A percentile compares a stretch with the other conserved stretches of the same genome.
phyloP scores from a whole-genome alignment of 2,113 vertebrate genomes.

The Lagenorhynchus albirostris region DNA sequence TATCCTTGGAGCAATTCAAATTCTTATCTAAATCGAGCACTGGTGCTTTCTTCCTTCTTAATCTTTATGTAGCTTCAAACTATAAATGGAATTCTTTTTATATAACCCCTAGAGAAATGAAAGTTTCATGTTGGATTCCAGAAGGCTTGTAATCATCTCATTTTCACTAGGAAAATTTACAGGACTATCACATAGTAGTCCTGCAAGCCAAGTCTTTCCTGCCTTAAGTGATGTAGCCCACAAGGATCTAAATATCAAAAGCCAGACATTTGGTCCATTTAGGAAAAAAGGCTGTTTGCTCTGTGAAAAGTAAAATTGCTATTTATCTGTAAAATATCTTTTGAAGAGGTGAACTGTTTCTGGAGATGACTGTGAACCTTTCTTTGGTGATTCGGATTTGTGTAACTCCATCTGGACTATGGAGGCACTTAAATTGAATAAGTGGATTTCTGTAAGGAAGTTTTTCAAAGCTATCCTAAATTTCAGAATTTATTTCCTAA shows the following conservation, averaged over 20 bases:
- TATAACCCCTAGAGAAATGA: slow-evolving; percentile 32
- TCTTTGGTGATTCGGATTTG: slow-evolving; percentile 13
- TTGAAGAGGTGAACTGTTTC: background rate
- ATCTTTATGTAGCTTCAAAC: slow-evolving; percentile 38
- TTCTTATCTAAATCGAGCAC: slow-evolving; percentile 21
- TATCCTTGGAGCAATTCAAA: slow-evolving; percentile 45
- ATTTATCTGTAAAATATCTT: background rate
- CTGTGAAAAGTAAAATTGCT: background rate
- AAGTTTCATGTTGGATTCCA: background rate
- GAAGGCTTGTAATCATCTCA: slow-evolving; percentile 10
- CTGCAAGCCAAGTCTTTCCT: background rate
- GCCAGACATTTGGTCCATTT: background rate
- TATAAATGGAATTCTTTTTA: slow-evolving; percentile 50
- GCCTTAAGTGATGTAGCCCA: background rate
- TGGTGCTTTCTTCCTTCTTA: slow-evolving; percentile 35
- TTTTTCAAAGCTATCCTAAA: background rate
- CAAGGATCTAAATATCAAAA: slow-evolving; percentile 7
- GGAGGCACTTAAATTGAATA: background rate
- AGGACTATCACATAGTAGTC: background rate
- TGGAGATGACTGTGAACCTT: background rate
- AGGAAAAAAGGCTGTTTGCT: background rate
- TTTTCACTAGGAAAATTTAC: slow-evolving; percentile 2
- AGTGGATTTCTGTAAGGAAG: background rate
- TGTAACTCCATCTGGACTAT: background rate
- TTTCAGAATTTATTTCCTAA: background rate